A percentile compares a stretch with the other conserved stretches of the same genome.
phyloP scores from a whole-genome alignment of 2,113 vertebrate species.

The Alligator mississippiensis region DNA sequence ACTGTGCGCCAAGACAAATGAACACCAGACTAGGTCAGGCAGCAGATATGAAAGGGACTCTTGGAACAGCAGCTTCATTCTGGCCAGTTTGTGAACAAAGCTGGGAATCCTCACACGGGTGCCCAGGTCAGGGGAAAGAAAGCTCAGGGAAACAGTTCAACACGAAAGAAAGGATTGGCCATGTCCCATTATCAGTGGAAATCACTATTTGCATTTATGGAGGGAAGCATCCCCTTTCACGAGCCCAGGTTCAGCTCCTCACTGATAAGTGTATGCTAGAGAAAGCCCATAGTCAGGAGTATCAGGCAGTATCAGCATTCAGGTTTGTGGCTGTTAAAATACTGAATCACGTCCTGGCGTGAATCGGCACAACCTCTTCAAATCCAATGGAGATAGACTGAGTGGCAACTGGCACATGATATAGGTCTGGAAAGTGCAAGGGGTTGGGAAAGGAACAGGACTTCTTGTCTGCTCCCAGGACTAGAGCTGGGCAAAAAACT shows the following conservation, averaged over 20 bases:
- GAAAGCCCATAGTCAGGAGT: background rate
- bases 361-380: background rate
- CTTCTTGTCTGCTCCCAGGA: background rate
- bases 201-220: background rate
- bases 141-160: background rate
- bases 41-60: background rate
- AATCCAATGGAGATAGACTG: fast-evolving
- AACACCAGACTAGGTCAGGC: background rate
- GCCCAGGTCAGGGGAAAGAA: background rate
- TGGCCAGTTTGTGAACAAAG: background rate
- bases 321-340: too few species aligned
- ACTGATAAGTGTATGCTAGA: background rate
- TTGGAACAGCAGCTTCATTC: background rate
- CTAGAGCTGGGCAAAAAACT: background rate
- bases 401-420: background rate
- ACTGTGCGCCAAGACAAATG: background rate
- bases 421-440: background rate
- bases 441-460: background rate
- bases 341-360: background rate
- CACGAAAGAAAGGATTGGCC: background rate
- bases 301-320: background rate
- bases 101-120: background rate
- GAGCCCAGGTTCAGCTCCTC: background rate
- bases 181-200: background rate
- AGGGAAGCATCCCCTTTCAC: background rate